Conservation (phyloP, 2,113 vertebrate species). For the Cryptotis parvus region DNA sequence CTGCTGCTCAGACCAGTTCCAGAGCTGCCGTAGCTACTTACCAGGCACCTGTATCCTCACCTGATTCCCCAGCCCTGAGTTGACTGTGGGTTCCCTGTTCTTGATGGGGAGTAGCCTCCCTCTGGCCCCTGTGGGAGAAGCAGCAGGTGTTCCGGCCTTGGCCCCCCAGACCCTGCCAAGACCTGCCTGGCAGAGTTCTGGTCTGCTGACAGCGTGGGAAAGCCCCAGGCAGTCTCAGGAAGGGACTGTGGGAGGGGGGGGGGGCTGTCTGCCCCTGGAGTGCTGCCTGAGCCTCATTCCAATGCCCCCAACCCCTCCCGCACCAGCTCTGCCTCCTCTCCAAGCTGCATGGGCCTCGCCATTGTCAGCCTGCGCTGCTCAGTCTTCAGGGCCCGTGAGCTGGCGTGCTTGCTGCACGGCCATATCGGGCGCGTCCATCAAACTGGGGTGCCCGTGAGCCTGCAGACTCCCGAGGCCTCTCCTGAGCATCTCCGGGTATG, state of each 20-base stretch:
- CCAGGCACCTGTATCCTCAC: background rate
- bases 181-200: background rate
- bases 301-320: background rate
- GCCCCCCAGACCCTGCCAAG: too few species aligned
- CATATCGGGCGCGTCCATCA: background rate
- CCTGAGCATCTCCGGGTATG: too few species aligned
- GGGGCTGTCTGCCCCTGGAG: background rate
- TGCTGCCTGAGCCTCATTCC: background rate
- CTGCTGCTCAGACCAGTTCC: accelerated
- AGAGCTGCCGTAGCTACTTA: background rate
- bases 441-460: background rate
- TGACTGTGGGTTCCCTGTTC: background rate
- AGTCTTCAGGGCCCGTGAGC: too few species aligned
- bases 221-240: background rate
- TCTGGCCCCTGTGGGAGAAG: background rate
- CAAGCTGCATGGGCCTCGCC: background rate
- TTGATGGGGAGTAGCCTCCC: background rate
- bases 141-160: background rate
- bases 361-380: background rate
- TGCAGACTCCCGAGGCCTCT: background rate
- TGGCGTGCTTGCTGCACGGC: background rate
- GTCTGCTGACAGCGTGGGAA: constrained; percentile 38
- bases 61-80: background rate
- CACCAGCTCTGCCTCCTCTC: background rate
- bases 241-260: background rate